These are phyloP conservation scores for Anarrhichthys ocellatus DNA, from an alignment of 2,113 vertebrate genomes.

Conservation along the genomic window DNA sequence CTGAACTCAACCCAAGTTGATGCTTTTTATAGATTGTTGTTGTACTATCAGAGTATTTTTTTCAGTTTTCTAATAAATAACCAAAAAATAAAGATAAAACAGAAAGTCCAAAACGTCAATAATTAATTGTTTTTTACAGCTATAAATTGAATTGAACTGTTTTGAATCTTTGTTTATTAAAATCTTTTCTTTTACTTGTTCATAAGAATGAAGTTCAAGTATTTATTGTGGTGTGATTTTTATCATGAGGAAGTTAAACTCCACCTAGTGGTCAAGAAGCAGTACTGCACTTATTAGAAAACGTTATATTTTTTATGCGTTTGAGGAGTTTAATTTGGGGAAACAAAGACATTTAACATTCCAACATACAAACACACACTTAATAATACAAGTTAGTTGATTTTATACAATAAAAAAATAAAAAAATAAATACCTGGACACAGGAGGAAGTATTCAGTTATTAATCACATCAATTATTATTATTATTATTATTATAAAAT, in stretches of 20 bases:
- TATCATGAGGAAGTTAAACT: neutral
- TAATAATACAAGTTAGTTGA: too few species aligned
- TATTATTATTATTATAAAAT: too few species aligned
- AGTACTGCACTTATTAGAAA: neutral
- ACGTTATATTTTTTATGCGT: too few species aligned
- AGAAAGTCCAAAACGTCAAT: neutral
- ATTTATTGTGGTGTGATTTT: neutral
- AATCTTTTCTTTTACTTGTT: neutral
- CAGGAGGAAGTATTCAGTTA: too few species aligned
- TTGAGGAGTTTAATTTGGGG: neutral
- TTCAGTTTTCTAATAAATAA: neutral
- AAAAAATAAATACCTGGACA: too few species aligned
- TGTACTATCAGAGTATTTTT: neutral
- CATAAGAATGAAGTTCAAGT: conserved; percentile 10
- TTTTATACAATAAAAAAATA: too few species aligned
- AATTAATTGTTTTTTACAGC: neutral
- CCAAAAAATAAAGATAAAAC: neutral
- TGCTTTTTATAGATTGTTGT: neutral
- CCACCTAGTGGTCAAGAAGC: neutral
- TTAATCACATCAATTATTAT: too few species aligned
- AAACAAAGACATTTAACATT: neutral
- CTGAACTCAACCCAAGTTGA: neutral
- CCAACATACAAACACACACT: neutral
- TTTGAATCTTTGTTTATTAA: neutral
- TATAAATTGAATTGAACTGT: neutral